Evolutionary conservation across 2,888 invertebrate genomes (phyloP), one percentile per base, ranked within the genome.

Genomic region (Bhutanitis thaidina): DNA sequence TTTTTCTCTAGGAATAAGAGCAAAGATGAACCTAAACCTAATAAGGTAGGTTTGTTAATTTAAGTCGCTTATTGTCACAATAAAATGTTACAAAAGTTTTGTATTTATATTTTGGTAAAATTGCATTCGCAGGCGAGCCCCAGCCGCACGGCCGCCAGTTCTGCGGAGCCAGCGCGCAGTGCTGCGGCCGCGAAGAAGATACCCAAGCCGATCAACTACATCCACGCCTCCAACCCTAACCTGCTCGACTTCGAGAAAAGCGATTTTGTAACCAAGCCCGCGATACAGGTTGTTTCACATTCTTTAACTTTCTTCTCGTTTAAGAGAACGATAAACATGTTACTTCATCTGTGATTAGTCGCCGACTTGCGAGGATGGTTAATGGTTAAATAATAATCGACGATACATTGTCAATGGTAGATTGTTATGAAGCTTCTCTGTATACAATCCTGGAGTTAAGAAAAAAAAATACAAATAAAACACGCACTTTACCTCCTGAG

Each of bases 211-310:
- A 86, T 91, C 58, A 91, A 92, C 74, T 93, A 92, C 69, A 90
- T 93, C 51, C 94, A 94, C 72, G 93, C 93, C 0, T 93, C 93
- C 41, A 94, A 94, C 80, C 94, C 94, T 3, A 93, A 93, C 77
- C 74, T 94, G 59, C 80, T 92, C 12, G 91, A 91, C 64, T 93
- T 93, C 56, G 93, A 93, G 67, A 87, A 90, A 67, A 90, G 77
- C 62, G 77, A 77, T 50, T 75, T 75, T 36, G 77, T 75, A 12
- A 69, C 76, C 13, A 72, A 71, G 55, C 82, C 79, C 0, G 58
- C 71, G 15, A 59, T 74, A 47, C 76, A 71, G 56, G 70, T 20
- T 20, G 20, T 20, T 20, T 20, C 2, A 20, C 5, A 20, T 20
- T 20, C 20, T 20, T n/a, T n/a, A n/a, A n/a, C 20, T 3, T 20